Evolutionary conservation across 2,797 vertebrate species (phyloP).

Genomic region (Sphaeramia orbicularis): DNA sequence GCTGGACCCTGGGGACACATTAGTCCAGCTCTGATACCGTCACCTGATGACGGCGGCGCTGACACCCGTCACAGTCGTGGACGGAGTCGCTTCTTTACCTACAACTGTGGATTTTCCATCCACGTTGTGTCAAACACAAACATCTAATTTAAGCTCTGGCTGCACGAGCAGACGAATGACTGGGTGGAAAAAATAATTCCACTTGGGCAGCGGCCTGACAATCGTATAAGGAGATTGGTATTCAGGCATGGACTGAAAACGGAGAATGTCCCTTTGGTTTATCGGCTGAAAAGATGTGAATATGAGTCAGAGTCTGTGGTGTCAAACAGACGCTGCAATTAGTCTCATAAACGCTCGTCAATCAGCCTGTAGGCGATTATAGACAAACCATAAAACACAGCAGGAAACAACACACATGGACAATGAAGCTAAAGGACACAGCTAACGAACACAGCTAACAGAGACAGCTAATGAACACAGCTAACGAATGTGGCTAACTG

Average conservation of each 20-base stretch:
- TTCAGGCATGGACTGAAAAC: conserved; percentile 80
- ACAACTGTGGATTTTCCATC: conserved; percentile 75
- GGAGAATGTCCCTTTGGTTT: conserved; percentile 73
- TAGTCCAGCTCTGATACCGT: conserved; percentile 80
- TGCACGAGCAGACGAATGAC: conserved; percentile 73
- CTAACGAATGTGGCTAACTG: no score
- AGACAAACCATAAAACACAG: conserved; percentile 23
- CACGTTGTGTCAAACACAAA: conserved; percentile 79
- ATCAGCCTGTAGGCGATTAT: conserved; percentile 38
- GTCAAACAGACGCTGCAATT: conserved; percentile 65
- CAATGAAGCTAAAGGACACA: conserved; percentile 53
- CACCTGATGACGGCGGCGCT: conserved; percentile 73
- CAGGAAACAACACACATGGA: conserved; percentile 62
- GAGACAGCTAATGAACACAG: no score
- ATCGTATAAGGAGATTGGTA: conserved; percentile 80
- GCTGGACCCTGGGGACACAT: conserved; percentile 67
- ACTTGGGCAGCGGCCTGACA: conserved; percentile 72
- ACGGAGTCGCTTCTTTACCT: conserved; percentile 58
- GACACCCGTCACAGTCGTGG: conserved; percentile 33
- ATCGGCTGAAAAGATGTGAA: conserved; percentile 67
- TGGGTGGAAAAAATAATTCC: conserved; percentile 83
- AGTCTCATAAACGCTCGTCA: conserved; percentile 57
- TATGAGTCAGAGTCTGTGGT: conserved; percentile 52
- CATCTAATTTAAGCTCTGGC: conserved; percentile 83
- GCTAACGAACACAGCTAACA: conserved; percentile 37